Evolutionary conservation across 92 coral and sea anemone species (phyloP), one percentile per base, ranked within the genome.

Genomic region (Actinostola sp.): DNA sequence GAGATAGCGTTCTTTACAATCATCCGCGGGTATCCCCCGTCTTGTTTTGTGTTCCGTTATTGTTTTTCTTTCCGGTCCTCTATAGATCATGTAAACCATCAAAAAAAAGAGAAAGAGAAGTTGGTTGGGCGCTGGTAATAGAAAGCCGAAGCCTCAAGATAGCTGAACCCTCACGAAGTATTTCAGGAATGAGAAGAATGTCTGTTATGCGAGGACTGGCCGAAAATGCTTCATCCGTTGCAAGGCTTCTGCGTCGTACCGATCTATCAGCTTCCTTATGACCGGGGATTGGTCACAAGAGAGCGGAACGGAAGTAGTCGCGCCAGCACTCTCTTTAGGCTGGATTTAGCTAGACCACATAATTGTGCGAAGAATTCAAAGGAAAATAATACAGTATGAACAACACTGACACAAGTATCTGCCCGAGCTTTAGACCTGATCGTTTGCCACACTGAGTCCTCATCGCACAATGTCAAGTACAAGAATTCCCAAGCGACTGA

Each of bases 401-500:
- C 11, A 30, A 1, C 21, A n/a, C n/a, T n/a, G n/a, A 26, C 32
- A 30, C 73, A 0, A 45, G 43, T 0, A 6, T 34, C n/a, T 67
- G 73, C n/a, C 27, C 73, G 73, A 12, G 46, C 53, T 32, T 50
- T 60, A 11, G 60, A 67, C 13, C n/a, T n/a, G n/a, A n/a, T n/a
- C n/a, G n/a, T 13, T 16, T 13, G 53, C 53, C 2, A 19, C 3
- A 39, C 53, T 6, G 3, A n/a, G n/a, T n/a, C n/a, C n/a, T n/a
- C n/a, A n/a, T n/a, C n/a, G 3, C 3, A n/a, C 20, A 33, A 28
- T 17, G 49, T 7, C 45, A 23, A 45, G 52, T 72, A 27, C 54
- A 33, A 19, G 15, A 8, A 5, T 82, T n/a, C n/a, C n/a, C n/a
- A n/a, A n/a, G 80, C 36, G 82, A 85, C 74, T 85, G 86, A n/a